A percentile compares a stretch with the other conserved stretches of the same genome.
Evolutionary conservation across 2,113 vertebrate species (phyloP).

Genomic region (Pontoporia blainvillei): DNA sequence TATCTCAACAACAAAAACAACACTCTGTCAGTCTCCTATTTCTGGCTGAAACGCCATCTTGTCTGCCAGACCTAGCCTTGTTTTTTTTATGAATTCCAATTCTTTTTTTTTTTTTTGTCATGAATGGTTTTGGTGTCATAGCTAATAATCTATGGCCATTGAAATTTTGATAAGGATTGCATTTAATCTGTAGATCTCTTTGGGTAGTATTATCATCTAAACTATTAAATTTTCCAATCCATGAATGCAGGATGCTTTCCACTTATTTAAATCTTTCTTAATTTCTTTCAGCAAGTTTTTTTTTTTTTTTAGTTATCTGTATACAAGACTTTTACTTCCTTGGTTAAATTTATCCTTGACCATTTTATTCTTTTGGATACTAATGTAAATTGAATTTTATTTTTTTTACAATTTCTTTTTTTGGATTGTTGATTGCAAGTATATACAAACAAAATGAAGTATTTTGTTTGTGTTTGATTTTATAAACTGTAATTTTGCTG

Average conservation of each 20-base stretch:
- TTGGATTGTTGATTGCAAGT: not conserved
- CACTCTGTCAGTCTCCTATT: not conserved
- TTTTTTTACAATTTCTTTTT: not conserved
- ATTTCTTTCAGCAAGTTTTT: not conserved
- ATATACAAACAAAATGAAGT: not conserved
- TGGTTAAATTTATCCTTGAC: not conserved
- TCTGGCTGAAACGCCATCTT: not conserved
- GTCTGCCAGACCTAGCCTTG: no score
- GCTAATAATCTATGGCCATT: not conserved
- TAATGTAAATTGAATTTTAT: not conserved
- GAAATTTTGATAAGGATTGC: not conserved
- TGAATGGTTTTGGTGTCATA: not conserved
- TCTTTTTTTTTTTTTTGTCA: not conserved
- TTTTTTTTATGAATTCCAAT: not conserved
- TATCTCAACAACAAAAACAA: not conserved
- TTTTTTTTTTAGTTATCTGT: not conserved
- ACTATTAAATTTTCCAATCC: not conserved
- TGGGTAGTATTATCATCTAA: not conserved
- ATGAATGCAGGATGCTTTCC: not conserved
- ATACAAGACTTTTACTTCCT: not conserved
- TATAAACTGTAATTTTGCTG: not conserved
- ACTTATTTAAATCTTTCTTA: not conserved
- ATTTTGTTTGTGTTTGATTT: not conserved
- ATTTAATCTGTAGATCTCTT: not conserved
- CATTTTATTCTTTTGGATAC: not conserved